These are phyloP conservation scores for Nebria salina DNA, from an alignment of 2,888 invertebrate genomes.

Conservation along the genomic window DNA sequence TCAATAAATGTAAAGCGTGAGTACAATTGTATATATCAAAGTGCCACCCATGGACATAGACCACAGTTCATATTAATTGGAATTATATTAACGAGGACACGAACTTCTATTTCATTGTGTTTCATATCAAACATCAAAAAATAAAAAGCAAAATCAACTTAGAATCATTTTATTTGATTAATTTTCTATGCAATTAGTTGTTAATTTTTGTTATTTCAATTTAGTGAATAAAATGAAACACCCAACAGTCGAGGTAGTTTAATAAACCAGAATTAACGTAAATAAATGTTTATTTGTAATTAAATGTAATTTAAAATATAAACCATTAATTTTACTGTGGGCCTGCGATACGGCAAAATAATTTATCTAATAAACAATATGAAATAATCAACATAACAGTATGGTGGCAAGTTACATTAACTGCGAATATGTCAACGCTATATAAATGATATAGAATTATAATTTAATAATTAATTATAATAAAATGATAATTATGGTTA, in stretches of 20 bases:
- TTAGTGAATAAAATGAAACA: not conserved
- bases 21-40: conserved; percentile 28
- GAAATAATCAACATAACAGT: not conserved
- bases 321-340: not conserved
- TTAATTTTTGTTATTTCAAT: not conserved
- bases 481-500: not conserved
- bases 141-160: not conserved
- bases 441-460: not conserved
- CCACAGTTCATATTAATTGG: not conserved
- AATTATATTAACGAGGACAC: not conserved
- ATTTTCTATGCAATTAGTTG: not conserved
- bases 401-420: not conserved
- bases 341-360: not conserved
- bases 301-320: conserved; percentile 1
- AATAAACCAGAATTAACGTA: not conserved
- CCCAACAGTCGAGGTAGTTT: not conserved
- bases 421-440: not conserved
- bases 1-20: conserved; percentile 30
- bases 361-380: conserved; percentile 1
- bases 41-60: conserved; percentile 8
- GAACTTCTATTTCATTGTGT: not conserved
- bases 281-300: conserved; percentile 1
- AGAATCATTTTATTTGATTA: not conserved
- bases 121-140: not conserved
- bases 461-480: not conserved